Base-by-base conservation (phyloP, 2,888 invertebrate genomes). In the Drosophila peninsularis region DNA sequence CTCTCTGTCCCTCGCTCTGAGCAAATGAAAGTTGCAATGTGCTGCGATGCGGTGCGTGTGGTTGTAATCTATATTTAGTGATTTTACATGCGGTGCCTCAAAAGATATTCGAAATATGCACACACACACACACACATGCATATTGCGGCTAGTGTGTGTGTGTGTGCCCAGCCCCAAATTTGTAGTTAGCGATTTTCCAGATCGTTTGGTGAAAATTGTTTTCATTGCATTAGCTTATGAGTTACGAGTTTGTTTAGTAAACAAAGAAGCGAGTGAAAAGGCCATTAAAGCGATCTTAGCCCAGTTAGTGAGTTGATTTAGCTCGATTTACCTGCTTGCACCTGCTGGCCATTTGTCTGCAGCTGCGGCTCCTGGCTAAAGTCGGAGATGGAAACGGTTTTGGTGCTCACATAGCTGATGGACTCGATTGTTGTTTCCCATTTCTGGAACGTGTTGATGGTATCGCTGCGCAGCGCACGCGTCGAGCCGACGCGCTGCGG, bases 371-470 rank as follows among this genome's bases (percentile, higher is more conserved):
- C 88, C 67, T 80, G 50, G 56, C 32, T 55, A 14, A 85, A 75
- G 65, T 90, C 90, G 44, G 90, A 88, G 39, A 89, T 83, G 71
- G 90, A 82, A 24, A 91, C 75, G 21, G 92, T 90, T 78, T 92
- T 91, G 62, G 89, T 91, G 81, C 91, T 91, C 64, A 92, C 91
- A 81, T 91, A 92, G 69, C 91, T 92, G 57, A 92, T 90, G 34
- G 92, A 92, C 71, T 92, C 92, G 5, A 92, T 85, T 24, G 92
- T 92, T 19, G 92, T 92, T 71, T 92, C 92, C 92, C 92, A 92
- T 82, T 92, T 92, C 71, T 92, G 91, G 65, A 91, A 92, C 49
- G 92, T 91, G 75, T 91, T 92, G 69, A 92, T 92, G 36, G 86
- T 90, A 65, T 91, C 92, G 65, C 91, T 90, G 52, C 91, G 90